Percentiles rank a stretch among this genome's conserved stretches.
These are phyloP conservation scores for Eospalax fontanierii DNA, from an alignment of 2,797 vertebrate species.

Conservation along the genomic window DNA sequence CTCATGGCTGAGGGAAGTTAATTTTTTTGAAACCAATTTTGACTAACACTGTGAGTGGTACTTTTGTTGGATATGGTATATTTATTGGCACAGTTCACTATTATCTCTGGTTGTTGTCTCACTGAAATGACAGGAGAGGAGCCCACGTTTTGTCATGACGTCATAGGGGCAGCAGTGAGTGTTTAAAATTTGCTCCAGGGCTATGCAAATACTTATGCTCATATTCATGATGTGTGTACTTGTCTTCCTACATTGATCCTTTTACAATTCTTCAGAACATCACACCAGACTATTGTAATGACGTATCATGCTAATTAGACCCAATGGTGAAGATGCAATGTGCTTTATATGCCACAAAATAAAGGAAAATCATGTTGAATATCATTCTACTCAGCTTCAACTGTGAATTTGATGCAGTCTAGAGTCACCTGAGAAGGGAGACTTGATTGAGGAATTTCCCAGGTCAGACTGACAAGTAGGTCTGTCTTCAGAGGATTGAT, in stretches of 20 bases:
- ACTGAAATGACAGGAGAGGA: background rate
- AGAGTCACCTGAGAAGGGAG: background rate
- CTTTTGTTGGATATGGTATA: background rate
- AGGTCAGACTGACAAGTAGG: background rate
- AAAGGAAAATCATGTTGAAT: constrained; percentile 3
- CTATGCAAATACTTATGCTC: background rate
- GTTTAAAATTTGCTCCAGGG: background rate
- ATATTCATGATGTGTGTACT: background rate
- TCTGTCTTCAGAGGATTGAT: too few species aligned
- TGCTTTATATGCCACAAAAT: background rate
- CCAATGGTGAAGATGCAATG: background rate
- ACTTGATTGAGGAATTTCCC: too few species aligned
- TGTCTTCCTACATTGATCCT: background rate
- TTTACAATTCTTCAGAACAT: background rate
- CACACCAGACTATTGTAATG: background rate
- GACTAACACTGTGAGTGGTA: background rate
- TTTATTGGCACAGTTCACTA: background rate
- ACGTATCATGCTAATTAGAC: background rate
- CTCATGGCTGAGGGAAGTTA: background rate
- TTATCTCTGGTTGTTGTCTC: background rate
- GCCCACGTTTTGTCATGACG: background rate
- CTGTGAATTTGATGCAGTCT: background rate
- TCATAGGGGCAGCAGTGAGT: background rate
- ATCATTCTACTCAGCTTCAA: background rate
- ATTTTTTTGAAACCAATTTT: background rate